These are phyloP conservation scores for Gnathonemus echidnorhynchus DNA, from an alignment of 2,113 vertebrate genomes.

Conservation along the genomic window DNA sequence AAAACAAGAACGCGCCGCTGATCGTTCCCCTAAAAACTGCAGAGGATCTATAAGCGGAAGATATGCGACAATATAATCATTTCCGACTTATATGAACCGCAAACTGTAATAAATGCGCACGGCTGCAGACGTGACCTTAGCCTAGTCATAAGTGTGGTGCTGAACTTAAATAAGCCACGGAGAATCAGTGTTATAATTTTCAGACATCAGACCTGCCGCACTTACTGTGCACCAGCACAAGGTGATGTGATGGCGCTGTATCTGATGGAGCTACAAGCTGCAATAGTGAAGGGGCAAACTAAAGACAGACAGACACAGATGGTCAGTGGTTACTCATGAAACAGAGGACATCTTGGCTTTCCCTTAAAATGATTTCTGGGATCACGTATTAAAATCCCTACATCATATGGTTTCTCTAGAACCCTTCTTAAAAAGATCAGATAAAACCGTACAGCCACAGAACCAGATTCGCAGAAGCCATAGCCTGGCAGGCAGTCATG, in stretches of 20 bases:
- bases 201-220: not conserved
- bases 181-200: not conserved
- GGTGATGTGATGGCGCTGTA: not conserved
- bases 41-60: not conserved
- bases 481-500: constrained; percentile 27
- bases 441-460: not conserved
- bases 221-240: not conserved
- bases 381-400: not conserved
- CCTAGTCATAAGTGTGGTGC: not conserved
- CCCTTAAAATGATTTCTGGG: not conserved
- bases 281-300: not conserved
- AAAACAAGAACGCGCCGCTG: not conserved
- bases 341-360: not conserved
- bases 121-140: not conserved
- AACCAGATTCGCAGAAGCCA: not conserved
- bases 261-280: not conserved
- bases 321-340: not conserved
- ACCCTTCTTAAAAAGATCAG: not conserved
- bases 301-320: not conserved
- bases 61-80: not conserved
- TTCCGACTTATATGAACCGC: not conserved
- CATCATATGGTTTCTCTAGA: not conserved
- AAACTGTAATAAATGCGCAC: not conserved
- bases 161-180: not conserved
- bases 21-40: not conserved